Conservation (phyloP, 2,888 invertebrate species). For the Acronicta alni region DNA sequence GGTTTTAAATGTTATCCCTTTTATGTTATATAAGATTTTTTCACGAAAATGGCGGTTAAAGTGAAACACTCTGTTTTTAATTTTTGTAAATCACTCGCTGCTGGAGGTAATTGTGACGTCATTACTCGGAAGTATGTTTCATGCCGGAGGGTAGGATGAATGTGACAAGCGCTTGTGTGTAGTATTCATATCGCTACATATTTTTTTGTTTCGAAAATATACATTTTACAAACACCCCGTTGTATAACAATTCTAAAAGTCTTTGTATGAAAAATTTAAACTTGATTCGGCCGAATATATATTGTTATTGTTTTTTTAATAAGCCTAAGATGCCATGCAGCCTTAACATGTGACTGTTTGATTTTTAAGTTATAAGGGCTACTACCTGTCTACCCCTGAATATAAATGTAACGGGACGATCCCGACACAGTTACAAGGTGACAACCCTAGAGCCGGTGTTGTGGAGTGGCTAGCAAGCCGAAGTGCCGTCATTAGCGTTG, state of each 20-base stretch:
- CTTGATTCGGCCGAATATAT: too few relatives aligned
- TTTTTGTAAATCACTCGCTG: slow-evolving; percentile 6
- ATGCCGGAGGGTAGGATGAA: neutral
- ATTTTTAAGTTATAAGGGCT: too few relatives aligned
- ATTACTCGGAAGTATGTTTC: neutral
- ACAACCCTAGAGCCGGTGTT: slow-evolving; percentile 1
- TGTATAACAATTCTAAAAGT: too few relatives aligned
- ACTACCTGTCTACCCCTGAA: too few relatives aligned
- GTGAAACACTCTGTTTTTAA: slow-evolving; percentile 22
- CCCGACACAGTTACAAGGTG: slow-evolving; percentile 1
- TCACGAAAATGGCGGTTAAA: slow-evolving; percentile 22
- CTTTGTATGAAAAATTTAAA: too few relatives aligned
- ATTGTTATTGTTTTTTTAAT: too few relatives aligned
- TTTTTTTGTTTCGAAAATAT: too few relatives aligned
- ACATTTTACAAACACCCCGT: too few relatives aligned
- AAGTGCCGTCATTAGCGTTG: slow-evolving; percentile 16
- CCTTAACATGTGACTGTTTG: too few relatives aligned
- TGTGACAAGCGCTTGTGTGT: neutral
- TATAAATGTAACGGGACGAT: neutral
- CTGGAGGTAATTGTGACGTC: neutral
- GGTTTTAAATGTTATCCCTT: slow-evolving; percentile 52
- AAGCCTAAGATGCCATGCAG: too few relatives aligned
- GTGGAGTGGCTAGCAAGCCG: slow-evolving; percentile 1
- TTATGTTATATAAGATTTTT: slow-evolving; percentile 41
- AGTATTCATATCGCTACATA: too few relatives aligned